Base-by-base conservation (phyloP, 2,113 vertebrate genomes). In the Struthidea cinerea region DNA sequence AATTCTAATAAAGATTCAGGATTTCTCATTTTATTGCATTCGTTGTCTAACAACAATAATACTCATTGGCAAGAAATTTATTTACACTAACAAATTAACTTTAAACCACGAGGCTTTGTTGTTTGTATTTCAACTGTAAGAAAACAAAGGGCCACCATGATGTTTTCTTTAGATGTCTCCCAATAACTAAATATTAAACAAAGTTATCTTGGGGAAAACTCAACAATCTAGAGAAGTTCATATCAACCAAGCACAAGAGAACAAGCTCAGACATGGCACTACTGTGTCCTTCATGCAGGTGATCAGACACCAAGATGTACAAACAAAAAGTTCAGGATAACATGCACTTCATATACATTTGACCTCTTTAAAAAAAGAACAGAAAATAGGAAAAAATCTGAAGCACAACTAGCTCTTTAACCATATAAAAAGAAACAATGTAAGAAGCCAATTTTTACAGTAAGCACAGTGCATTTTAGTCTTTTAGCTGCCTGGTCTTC, bases 1-100 rank as follows among this genome's bases (percentile, higher is more conserved):
- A 93, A 86, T 63, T 94, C 88, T 91, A 21, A 17, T 94, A 89
- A 95, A 96, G 92, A 91, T 77, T 97, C 91, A 74, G 65, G 83
- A 97, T 97, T 97, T 97, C 86, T 97, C 94, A 87, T 97, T 97
- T 98, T 98, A 98, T 98, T 99, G 98, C 98, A 98, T 98, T 99
- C 98, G 94, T 98, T 98, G 97, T 98, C 97, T 98, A 97, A 98
- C 97, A 98, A 98, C 98, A 98, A 95, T 96, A 98, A 98, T 97
- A 98, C 96, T 98, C 96, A 98, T 98, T 97, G 98, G 97, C 98
- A 98, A 98, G 96, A 97, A 97, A 94, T 97, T 96, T 98, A 98
- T 98, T 98, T 99, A 99, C 98, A 98, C 93, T 95, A 97, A 98
- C 96, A 98, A 98, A 97, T 97, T 96, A 97, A 96, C 85, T 96